phyloP scores from a whole-genome alignment of 2,797 vertebrate species.

The Cyclopterus lumpus region DNA sequence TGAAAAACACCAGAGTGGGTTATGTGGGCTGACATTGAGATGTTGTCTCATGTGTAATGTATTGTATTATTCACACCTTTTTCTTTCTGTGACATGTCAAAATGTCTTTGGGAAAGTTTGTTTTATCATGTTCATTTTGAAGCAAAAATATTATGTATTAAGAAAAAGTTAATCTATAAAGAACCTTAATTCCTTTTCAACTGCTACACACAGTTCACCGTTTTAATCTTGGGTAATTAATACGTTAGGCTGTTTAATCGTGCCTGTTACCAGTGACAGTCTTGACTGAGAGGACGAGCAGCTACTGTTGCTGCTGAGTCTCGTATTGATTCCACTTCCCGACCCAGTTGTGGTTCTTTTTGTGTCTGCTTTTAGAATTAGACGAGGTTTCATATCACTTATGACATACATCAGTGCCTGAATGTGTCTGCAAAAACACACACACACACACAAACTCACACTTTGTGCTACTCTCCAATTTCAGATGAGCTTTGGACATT shows the following conservation, averaged over 20 bases:
- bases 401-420: conserved; percentile 3
- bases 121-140: too few relatives aligned
- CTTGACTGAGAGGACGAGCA: conserved; percentile 7
- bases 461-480: conserved; percentile 20
- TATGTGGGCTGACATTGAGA: background rate
- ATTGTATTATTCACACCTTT: background rate
- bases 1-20: background rate
- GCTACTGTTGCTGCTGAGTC: conserved; percentile 25
- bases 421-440: background rate
- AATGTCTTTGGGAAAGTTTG: too few relatives aligned
- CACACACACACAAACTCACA: background rate
- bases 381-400: conserved; percentile 12
- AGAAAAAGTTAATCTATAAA: background rate
- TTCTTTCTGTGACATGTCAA: background rate
- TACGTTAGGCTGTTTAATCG: background rate
- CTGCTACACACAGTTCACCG: background rate
- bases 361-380: conserved; percentile 19
- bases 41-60: background rate
- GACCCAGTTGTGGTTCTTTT: conserved; percentile 23
- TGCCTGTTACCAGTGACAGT: conserved; percentile 14
- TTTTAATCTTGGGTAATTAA: background rate
- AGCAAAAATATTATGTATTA: background rate
- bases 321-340: conserved; percentile 49
- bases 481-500: conserved; percentile 50
- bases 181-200: background rate